phyloP scores from a whole-genome alignment of 2,888 invertebrate genomes.

The Panzeria rudis region DNA sequence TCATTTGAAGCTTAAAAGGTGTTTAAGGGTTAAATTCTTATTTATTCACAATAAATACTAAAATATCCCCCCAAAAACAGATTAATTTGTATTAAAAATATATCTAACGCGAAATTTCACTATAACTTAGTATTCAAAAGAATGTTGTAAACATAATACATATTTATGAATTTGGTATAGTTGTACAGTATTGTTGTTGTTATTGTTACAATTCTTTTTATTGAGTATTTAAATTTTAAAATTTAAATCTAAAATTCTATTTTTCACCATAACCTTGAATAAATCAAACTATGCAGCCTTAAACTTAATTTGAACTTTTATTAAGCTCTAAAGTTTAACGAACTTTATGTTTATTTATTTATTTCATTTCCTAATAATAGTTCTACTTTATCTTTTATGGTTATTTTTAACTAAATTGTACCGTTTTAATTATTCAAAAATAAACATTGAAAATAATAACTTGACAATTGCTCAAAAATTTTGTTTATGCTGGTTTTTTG shows the following conservation, averaged over 20 bases:
- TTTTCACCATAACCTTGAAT: not conserved
- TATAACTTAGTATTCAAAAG: too few relatives aligned
- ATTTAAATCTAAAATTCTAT: not conserved
- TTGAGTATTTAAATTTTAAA: too few relatives aligned
- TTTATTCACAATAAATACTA: too few relatives aligned
- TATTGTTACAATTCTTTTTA: too few relatives aligned
- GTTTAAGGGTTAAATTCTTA: too few relatives aligned
- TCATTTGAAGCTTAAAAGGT: too few relatives aligned
- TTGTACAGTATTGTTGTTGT: too few relatives aligned
- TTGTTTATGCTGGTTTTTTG: not conserved
- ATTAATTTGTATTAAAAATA: too few relatives aligned
- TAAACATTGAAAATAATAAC: conserved; percentile 3
- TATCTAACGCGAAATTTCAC: too few relatives aligned
- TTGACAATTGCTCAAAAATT: conserved; percentile 24
- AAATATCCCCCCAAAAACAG: too few relatives aligned
- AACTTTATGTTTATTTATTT: not conserved
- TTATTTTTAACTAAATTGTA: conserved; percentile 21
- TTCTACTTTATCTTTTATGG: not conserved
- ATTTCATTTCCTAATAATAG: not conserved
- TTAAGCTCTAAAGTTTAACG: conserved; percentile 14
- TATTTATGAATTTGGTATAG: too few relatives aligned
- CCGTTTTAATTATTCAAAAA: conserved; percentile 9
- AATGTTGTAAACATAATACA: too few relatives aligned
- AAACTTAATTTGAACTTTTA: conserved; percentile 21
- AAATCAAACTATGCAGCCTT: not conserved